Conservation (phyloP, 92 coral and sea anemone genomes). For the Bergia puertoricense region DNA sequence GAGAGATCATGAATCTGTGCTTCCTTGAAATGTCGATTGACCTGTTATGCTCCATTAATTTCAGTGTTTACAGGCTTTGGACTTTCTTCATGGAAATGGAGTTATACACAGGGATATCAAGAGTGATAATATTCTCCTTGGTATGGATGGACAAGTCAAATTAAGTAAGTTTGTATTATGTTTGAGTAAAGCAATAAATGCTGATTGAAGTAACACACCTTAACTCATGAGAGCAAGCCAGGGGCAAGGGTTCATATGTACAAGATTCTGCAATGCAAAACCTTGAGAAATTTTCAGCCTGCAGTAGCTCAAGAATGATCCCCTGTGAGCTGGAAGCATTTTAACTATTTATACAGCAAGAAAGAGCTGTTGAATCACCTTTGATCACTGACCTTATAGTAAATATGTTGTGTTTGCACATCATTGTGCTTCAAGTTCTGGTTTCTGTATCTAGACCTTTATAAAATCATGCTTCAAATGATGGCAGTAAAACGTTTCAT, state of each 20-base stretch:
- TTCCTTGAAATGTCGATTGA: too few relatives aligned
- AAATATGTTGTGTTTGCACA: too few relatives aligned
- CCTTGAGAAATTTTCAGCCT: too few relatives aligned
- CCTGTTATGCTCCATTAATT: neutral
- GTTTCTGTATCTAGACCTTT: neutral
- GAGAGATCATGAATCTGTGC: too few relatives aligned
- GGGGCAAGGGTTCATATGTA: neutral
- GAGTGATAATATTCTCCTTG: slow-evolving; percentile 97
- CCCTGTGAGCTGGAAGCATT: too few relatives aligned
- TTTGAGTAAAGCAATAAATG: neutral
- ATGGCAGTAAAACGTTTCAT: too few relatives aligned
- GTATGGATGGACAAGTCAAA: slow-evolving; percentile 99
- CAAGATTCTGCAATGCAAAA: too few relatives aligned
- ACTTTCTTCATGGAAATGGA: slow-evolving; percentile 98
- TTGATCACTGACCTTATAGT: neutral
- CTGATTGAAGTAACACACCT: neutral
- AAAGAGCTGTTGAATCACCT: neutral
- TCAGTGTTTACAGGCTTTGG: slow-evolving; percentile 96
- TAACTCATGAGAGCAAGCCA: neutral
- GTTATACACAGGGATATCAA: slow-evolving; percentile 98
- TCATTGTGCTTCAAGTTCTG: neutral
- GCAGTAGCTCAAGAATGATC: too few relatives aligned
- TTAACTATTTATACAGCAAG: neutral
- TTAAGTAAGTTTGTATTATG: slow-evolving; percentile 71
- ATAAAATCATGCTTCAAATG: too few relatives aligned